Evolutionary conservation across 2,888 invertebrate species (phyloP).

Genomic region (Drosophila pseudotakahashii): DNA sequence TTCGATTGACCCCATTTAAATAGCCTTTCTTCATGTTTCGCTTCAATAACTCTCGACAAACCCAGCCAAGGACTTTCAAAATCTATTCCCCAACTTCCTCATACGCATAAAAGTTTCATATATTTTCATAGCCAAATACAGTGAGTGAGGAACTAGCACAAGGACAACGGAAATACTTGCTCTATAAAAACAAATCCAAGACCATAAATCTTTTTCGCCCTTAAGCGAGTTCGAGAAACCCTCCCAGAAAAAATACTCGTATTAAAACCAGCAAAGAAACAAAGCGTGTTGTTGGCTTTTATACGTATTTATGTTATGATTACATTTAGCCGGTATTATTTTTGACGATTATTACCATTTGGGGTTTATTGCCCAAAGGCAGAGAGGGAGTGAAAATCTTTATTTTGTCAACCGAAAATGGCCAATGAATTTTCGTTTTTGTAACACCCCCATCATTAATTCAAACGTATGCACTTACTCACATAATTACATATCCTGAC

Average conservation of each 20-base stretch:
- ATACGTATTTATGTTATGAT: constrained; percentile 49
- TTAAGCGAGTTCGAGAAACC: constrained; percentile 33
- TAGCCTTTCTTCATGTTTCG: constrained; percentile 23
- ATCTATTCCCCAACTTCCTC: constrained; percentile 32
- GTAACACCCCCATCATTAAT: constrained; percentile 43
- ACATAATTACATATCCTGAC: constrained; percentile 46
- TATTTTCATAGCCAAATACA: constrained; percentile 21
- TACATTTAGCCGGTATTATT: constrained; percentile 60
- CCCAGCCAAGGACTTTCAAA: constrained; percentile 28
- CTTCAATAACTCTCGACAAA: constrained; percentile 24
- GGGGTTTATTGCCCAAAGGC: constrained; percentile 36
- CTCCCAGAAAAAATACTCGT: constrained; percentile 16
- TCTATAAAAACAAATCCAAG: constrained; percentile 57
- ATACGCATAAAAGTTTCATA: constrained; percentile 39
- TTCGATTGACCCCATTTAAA: constrained; percentile 25
- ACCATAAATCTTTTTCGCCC: constrained; percentile 55
- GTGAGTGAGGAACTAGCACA: constrained; percentile 41
- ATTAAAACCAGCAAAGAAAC: constrained; percentile 6
- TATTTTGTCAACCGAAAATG: constrained; percentile 41
- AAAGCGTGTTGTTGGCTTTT: constrained; percentile 24
- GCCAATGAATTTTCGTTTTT: constrained; percentile 48
- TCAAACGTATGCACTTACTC: constrained; percentile 53
- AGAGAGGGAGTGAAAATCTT: constrained; percentile 8
- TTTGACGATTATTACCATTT: constrained; percentile 59
- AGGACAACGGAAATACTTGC: constrained; percentile 62